Conservation (phyloP, 2,888 invertebrate genomes). For the Amblyteles armatorius region DNA sequence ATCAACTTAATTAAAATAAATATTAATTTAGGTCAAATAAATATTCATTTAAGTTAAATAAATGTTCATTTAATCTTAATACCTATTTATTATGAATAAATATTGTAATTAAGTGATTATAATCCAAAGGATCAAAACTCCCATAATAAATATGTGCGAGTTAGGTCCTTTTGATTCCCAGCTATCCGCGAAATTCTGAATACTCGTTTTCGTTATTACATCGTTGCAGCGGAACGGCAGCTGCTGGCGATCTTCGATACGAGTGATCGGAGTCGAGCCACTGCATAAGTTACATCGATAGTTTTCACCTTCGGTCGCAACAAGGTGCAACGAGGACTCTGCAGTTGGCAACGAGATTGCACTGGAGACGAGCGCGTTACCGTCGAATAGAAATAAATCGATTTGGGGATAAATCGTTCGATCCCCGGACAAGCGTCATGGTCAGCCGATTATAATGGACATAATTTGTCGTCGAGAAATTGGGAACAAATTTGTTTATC, state of each 20-base stretch:
- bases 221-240: no score
- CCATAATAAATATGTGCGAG: no score
- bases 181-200: no score
- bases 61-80: no score
- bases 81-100: no score
- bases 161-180: no score
- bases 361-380: neutral
- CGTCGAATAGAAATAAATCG: neutral
- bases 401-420: constrained; percentile 14
- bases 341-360: constrained; percentile 6
- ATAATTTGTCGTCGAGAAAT: neutral
- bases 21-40: no score
- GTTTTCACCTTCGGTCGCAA: constrained; percentile 50
- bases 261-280: neutral
- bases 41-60: no score
- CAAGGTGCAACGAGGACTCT: constrained; percentile 8
- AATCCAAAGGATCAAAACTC: no score
- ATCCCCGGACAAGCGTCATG: neutral
- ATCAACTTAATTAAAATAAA: no score
- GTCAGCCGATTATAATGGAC: neutral
- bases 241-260: neutral
- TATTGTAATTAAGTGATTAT: no score
- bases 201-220: no score
- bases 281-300: constrained; percentile 5
- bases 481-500: neutral